These are phyloP conservation scores for Melanchra persicariae DNA, from an alignment of 2,888 invertebrate species.

Conservation along the genomic window DNA sequence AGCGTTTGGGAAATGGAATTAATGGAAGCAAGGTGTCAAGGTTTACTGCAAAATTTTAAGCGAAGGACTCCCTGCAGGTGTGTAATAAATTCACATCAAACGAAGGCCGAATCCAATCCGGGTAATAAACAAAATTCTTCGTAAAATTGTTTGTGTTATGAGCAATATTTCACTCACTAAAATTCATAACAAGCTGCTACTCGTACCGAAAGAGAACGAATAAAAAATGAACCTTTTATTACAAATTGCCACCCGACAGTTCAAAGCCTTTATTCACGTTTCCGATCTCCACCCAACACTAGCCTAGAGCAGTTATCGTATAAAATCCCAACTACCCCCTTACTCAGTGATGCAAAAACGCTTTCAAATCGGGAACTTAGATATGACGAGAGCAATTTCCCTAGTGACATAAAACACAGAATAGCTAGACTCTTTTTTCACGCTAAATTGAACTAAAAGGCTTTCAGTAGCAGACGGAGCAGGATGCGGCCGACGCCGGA, in stretches of 20 bases:
- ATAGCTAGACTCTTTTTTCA: constrained; percentile 83
- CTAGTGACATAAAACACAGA: constrained; percentile 81
- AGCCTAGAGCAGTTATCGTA: constrained; percentile 50
- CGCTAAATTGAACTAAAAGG: constrained; percentile 89
- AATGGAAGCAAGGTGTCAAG: constrained; percentile 50
- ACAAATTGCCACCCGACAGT: constrained; percentile 43
- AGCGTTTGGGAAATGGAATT: constrained; percentile 65
- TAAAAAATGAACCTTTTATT: constrained; percentile 35
- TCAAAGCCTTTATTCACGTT: constrained; percentile 45
- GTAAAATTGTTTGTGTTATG: constrained; percentile 4
- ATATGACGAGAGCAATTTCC: constrained; percentile 77
- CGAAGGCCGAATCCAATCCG: constrained; percentile 4
- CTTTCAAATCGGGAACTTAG: constrained; percentile 64
- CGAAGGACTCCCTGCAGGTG: constrained; percentile 24
- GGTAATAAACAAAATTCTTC: constrained; percentile 22
- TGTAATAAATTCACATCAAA: constrained; percentile 35
- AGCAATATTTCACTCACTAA: constrained; percentile 6
- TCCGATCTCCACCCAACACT: constrained; percentile 34
- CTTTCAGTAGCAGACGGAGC: constrained; percentile 83
- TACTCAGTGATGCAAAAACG: constrained; percentile 61
- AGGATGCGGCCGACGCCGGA: constrained; percentile 85
- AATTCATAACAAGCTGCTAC: neutral
- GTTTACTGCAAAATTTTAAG: constrained; percentile 44
- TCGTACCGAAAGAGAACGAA: constrained; percentile 5
- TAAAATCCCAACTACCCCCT: constrained; percentile 46